Conservation (phyloP, 1,140 invertebrate species). For the Arctopsyche grandis region DNA sequence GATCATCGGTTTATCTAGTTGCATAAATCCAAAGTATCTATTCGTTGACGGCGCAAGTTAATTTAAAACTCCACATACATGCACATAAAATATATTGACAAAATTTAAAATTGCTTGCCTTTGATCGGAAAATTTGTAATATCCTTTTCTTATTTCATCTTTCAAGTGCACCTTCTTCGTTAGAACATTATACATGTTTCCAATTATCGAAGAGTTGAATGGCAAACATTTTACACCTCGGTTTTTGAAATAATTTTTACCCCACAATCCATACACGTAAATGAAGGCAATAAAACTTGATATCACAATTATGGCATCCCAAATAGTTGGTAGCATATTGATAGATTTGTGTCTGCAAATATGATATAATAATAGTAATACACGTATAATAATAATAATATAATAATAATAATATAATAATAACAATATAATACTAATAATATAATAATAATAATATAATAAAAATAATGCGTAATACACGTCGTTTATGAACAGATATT, state of each 20-base stretch:
- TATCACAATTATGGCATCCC: neutral
- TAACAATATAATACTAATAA: no score
- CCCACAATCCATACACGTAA: constrained; percentile 2
- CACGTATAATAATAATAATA: no score
- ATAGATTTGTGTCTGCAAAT: no score
- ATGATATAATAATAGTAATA: no score
- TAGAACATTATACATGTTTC: constrained; percentile 7
- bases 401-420: no score
- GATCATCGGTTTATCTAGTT: constrained; percentile 17
- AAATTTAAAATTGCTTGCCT: neutral
- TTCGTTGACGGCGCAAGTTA: neutral
- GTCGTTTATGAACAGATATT: no score
- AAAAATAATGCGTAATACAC: no score
- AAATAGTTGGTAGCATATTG: neutral
- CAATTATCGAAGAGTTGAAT: neutral
- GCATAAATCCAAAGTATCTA: constrained; percentile 27
- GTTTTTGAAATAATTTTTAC: constrained; percentile 10
- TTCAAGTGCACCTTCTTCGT: constrained; percentile 18
- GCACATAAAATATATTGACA: neutral
- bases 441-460: no score
- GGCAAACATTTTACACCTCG: constrained; percentile 27
- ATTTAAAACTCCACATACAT: neutral
- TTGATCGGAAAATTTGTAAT: neutral
- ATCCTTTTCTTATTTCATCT: neutral
- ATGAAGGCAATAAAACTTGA: neutral